Conservation (phyloP, 2,888 invertebrate species). For the Rosalia funebris region DNA sequence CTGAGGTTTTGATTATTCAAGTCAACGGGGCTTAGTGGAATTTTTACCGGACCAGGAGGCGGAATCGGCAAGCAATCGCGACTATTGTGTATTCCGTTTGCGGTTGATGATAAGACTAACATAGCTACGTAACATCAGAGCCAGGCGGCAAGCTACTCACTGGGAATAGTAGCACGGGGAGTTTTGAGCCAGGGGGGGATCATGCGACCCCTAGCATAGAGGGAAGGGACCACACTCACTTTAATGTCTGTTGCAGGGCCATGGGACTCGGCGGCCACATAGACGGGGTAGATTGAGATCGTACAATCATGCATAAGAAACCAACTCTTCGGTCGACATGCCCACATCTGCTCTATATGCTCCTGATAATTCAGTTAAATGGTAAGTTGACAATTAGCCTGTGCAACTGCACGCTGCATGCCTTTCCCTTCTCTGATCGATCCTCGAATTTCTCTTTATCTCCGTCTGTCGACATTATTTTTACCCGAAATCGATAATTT, state of each 20-base stretch:
- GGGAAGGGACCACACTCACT: slow-evolving; percentile 40
- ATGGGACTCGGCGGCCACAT: slow-evolving; percentile 59
- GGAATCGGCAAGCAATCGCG: slow-evolving; percentile 30
- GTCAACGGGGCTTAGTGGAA: too few species aligned
- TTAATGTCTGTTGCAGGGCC: slow-evolving; percentile 60
- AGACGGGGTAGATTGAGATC: slow-evolving; percentile 62
- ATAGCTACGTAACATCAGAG: slow-evolving; percentile 46
- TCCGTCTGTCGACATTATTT: too few species aligned
- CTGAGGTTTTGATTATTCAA: not conserved
- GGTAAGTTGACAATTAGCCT: slow-evolving; percentile 50
- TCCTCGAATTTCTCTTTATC: too few species aligned
- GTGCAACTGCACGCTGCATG: too few species aligned
- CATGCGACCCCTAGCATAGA: slow-evolving; percentile 17
- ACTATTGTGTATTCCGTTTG: slow-evolving; percentile 60
- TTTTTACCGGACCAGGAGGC: too few species aligned
- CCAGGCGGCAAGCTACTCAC: slow-evolving; percentile 36
- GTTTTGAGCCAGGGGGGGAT: slow-evolving; percentile 38
- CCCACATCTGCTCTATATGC: slow-evolving; percentile 55
- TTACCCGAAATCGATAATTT: too few species aligned
- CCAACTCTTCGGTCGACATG: slow-evolving; percentile 52
- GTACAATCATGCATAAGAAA: slow-evolving; percentile 60
- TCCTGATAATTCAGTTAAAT: slow-evolving; percentile 55
- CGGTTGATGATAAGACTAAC: slow-evolving; percentile 57
- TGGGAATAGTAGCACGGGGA: slow-evolving; percentile 37
- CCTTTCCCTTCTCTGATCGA: too few species aligned